phyloP scores from a whole-genome alignment of 2,113 vertebrate species.

The Esox niger region DNA sequence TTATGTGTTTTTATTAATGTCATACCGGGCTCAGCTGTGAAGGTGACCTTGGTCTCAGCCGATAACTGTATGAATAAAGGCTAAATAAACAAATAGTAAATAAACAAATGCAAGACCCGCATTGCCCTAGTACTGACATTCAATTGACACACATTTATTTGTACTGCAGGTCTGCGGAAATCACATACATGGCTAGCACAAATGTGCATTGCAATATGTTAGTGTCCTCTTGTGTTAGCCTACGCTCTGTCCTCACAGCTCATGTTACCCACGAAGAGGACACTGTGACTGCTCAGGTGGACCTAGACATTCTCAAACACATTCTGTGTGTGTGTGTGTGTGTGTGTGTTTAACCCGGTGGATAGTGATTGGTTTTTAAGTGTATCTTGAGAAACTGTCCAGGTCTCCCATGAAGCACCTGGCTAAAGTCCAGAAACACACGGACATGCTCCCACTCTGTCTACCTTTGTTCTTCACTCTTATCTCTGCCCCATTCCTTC shows the following conservation, averaged over 20 bases:
- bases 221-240: too few species aligned
- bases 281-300: slow-evolving; percentile 14
- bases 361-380: slow-evolving; percentile 69
- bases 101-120: too few species aligned
- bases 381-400: slow-evolving; percentile 62
- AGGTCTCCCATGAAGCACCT: slow-evolving; percentile 60
- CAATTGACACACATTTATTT: too few species aligned
- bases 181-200: too few species aligned
- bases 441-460: slow-evolving; percentile 33
- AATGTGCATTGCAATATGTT: too few species aligned
- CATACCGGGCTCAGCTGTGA: too few species aligned
- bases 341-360: slow-evolving; percentile 41
- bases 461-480: background rate
- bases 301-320: background rate
- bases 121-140: too few species aligned
- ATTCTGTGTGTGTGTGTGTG: slow-evolving; percentile 9
- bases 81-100: too few species aligned
- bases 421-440: slow-evolving; percentile 56
- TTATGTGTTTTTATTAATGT: too few species aligned
- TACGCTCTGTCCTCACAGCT: background rate
- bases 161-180: too few species aligned
- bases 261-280: slow-evolving; percentile 11
- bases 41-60: too few species aligned
- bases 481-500: slow-evolving; percentile 44
- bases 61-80: too few species aligned